Evolutionary conservation across 1,140 invertebrate species (phyloP), one percentile per base, ranked within the genome.

Genomic region (Musca vetustissima): DNA sequence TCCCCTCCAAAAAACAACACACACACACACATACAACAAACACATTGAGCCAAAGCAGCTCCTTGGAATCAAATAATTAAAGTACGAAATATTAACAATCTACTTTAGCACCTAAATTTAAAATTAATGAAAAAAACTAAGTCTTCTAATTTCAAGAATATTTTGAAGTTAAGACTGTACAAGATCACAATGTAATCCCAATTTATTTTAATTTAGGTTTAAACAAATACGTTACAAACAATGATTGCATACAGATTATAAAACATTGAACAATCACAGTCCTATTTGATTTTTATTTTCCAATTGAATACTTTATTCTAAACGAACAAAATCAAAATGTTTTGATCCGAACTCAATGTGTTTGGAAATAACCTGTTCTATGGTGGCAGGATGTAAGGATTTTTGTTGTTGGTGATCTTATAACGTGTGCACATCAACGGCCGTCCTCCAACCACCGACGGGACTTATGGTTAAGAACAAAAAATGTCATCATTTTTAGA

Each of bases 61-160:
- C 36, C 2, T 43, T 43, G 1, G 11, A 43, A 43, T 43, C 36
- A 43, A 43, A 43, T 70, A 57, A 66, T 59, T 66, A 68, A 69
- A 70, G 4, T 43, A 32, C 48, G 19, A 53, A 28, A 53, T 28
- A 32, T 50, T 50, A n/a, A 65, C 17, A 32, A 47, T 22, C 14
- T 65, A 65, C 17, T 65, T 65, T 65, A 65, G 48, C 49, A 70
- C 74, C 70, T 64, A 66, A 72, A 69, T 67, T 55, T 59, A 59
- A 74, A 78, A 72, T 72, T 75, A 73, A 59, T 73, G 73, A 70
- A 67, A 13, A 74, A 71, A 70, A 72, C 69, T 64, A 73, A 73
- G 66, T 78, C 74, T 78, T 78, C 75, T 59, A 32, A 59, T 59
- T 59, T 28, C 22, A 59, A 32, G 28, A 14, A 59, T 32, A 59